These are phyloP conservation scores for Platyrinchus mystaceus DNA, from an alignment of 2,797 vertebrate species.

Conservation along the genomic window DNA sequence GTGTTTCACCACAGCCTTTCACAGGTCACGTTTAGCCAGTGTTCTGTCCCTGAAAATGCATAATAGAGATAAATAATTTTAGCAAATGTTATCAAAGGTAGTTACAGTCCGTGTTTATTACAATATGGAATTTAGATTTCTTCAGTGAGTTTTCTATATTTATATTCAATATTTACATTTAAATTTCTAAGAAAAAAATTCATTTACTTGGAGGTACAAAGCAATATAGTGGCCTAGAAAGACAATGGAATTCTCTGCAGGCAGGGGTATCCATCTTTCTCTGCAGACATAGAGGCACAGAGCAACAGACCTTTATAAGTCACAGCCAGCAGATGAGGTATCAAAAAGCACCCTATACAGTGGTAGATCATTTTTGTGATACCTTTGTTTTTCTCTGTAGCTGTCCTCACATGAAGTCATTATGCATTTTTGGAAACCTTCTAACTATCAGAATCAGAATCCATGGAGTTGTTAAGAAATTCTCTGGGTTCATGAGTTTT, in stretches of 20 bases:
- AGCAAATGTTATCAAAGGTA: not conserved
- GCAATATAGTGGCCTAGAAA: not conserved
- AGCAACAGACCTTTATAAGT: not conserved
- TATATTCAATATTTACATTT: not conserved
- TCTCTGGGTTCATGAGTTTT: not conserved
- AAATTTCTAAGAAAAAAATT: not conserved
- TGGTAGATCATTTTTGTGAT: accelerated
- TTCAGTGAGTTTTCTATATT: not conserved
- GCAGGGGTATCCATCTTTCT: not conserved
- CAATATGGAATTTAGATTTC: not conserved
- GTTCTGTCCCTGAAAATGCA: not conserved
- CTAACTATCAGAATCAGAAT: not conserved
- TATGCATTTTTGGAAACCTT: not conserved
- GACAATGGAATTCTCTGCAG: not conserved
- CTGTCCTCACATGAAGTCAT: not conserved
- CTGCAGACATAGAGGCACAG: not conserved
- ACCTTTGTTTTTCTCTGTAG: not conserved
- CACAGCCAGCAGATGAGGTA: not conserved
- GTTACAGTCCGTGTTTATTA: not conserved
- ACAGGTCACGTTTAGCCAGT: not conserved
- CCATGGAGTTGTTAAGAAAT: not conserved
- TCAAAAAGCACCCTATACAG: not conserved
- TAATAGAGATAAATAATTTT: not conserved
- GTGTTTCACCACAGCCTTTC: not conserved
- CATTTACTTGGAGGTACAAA: not conserved